A percentile compares a stretch with the other conserved stretches of the same genome.
Conservation (phyloP, 1,140 invertebrate species). For the Chrysoperla carnea region DNA sequence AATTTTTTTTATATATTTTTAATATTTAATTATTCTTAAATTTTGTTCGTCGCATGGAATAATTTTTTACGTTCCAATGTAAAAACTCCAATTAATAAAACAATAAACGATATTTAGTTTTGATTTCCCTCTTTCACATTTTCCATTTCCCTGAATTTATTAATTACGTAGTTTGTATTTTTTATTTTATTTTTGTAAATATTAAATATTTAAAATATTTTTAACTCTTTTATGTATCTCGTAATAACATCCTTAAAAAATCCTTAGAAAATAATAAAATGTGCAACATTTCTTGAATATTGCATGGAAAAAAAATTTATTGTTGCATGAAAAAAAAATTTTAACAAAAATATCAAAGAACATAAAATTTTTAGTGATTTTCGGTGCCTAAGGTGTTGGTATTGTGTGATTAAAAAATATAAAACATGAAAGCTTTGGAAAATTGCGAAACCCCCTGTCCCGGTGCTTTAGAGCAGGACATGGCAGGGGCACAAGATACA, state of each 20-base stretch:
- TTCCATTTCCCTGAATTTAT: no score
- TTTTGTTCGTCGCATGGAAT: no score
- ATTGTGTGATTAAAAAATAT: constrained; percentile 23
- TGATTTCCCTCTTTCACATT: no score
- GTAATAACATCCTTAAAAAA: not conserved
- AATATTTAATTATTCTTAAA: no score
- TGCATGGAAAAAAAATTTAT: not conserved
- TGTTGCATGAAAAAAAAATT: not conserved
- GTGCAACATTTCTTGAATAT: not conserved
- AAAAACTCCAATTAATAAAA: no score
- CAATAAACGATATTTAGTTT: no score
- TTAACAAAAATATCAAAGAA: not conserved
- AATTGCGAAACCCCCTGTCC: constrained; percentile 9
- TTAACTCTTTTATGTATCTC: no score
- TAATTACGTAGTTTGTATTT: no score
- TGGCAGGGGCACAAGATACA: constrained; percentile 81
- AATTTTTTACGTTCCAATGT: no score
- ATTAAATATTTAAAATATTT: no score
- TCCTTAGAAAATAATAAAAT: not conserved
- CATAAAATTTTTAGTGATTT: not conserved
- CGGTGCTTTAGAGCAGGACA: constrained; percentile 37
- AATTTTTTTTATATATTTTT: no score
- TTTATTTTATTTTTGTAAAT: no score
- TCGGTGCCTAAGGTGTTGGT: constrained; percentile 10
- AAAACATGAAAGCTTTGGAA: constrained; percentile 22